These are phyloP conservation scores for Cotesia congregata DNA, from an alignment of 2,888 invertebrate genomes.

Conservation along the genomic window DNA sequence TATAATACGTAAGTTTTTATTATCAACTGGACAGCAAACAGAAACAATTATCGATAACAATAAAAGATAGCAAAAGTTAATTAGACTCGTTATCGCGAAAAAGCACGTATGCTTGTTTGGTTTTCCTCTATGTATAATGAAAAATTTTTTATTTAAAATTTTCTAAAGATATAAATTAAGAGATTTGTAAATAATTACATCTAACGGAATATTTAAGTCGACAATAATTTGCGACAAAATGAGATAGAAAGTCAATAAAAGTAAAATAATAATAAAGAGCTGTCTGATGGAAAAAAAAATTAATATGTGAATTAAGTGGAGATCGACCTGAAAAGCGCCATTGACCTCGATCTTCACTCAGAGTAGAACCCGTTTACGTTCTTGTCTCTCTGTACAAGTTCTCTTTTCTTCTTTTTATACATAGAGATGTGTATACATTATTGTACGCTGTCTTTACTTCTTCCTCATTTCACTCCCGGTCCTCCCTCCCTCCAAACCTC, in stretches of 20 bases:
- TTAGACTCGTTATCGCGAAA: conserved; percentile 17
- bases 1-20: neutral
- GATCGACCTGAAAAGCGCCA: conserved; percentile 64
- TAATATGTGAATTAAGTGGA: conserved; percentile 38
- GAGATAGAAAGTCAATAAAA: conserved; percentile 14
- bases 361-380: conserved; percentile 61
- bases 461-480: conserved; percentile 33
- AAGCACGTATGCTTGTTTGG: neutral
- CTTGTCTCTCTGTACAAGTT: conserved; percentile 44
- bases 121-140: too few relatives aligned
- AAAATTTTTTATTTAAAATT: neutral
- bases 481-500: conserved; percentile 37
- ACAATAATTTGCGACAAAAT: conserved; percentile 15
- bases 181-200: neutral
- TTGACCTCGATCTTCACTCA: conserved; percentile 62
- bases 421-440: neutral
- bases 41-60: neutral
- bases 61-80: neutral
- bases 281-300: neutral
- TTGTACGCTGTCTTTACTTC: conserved; percentile 22
- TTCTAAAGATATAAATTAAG: neutral
- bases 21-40: neutral
- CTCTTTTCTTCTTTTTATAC: conserved; percentile 39
- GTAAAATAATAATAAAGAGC: neutral
- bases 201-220: neutral